Evolutionary conservation across 2,797 vertebrate genomes (phyloP), one percentile per base, ranked within the genome.

Genomic region (Phyllotis vaccarum): DNA sequence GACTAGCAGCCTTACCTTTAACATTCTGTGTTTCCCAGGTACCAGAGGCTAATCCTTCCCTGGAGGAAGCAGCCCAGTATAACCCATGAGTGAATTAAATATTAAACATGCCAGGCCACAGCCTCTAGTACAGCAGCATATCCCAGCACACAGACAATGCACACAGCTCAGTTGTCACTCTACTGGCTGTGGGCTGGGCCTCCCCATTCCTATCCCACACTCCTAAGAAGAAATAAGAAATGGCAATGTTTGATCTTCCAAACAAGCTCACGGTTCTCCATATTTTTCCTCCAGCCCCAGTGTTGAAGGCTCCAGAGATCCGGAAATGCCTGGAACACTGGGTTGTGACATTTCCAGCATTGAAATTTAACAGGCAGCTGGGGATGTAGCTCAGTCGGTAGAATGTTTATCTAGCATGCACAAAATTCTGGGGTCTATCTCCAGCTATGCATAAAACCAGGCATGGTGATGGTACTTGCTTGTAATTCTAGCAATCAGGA

Each of bases 61-160:
- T 81, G 74, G 75, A 93, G 89, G 64, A 93, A 95, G 60, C n/a
- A 34, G n/a, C 85, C 92, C 88, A 40, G 88, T 56, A 74, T 37
- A 66, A 90, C 11, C 21, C 93, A 54, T 0, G 27, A 86, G 88
- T 54, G 56, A 93, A 96, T 94, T 96, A 94, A 96, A 96, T 92
- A 94, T 90, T 96, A 92, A 96, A 90, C 68, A 86, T 2, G 19
- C 31, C 43, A 92, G 94, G 34, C 91, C 54, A 34, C 81, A 88
- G 89, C 54, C 80, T 64, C 91, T 21, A 58, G 34, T 43, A 60
- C 87, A 62, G 87, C 29, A 81, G 72, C 83, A 70, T 76, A n/a
- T 86, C 85, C 68, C 85, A 60, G 24, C 43, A 66, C 72, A 86
- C 22, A 90, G 87, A 97, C 95, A 97, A 95, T 81, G 93, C 86